A percentile compares a stretch with the other conserved stretches of the same genome.
These are phyloP conservation scores for Bovichtus variegatus DNA, from an alignment of 2,797 vertebrate species.

Conservation along the genomic window DNA sequence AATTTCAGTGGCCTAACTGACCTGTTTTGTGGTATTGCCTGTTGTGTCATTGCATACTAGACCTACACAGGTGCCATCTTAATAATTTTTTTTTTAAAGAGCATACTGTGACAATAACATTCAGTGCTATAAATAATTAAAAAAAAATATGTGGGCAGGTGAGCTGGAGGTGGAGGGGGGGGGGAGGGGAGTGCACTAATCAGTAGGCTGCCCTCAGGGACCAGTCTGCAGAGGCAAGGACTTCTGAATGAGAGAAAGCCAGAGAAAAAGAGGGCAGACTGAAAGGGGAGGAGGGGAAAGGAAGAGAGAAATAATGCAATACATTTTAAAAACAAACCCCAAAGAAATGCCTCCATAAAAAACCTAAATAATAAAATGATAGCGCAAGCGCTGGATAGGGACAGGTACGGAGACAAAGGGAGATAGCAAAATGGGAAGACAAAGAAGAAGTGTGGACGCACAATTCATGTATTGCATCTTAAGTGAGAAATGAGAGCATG, in stretches of 20 bases:
- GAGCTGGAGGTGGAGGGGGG: conserved; percentile 36
- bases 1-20: neutral
- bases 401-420: conserved; percentile 81
- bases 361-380: conserved; percentile 71
- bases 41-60: neutral
- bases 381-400: conserved; percentile 34
- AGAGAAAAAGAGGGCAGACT: conserved; percentile 60
- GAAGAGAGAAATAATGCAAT: conserved; percentile 33
- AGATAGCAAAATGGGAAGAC: conserved; percentile 51
- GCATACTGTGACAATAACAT: conserved; percentile 33
- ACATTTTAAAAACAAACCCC: conserved; percentile 26
- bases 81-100: conserved; percentile 25
- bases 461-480: conserved; percentile 95
- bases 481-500: conserved; percentile 90
- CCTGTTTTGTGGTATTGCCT: conserved; percentile 1
- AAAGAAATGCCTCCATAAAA: conserved; percentile 21
- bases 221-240: conserved; percentile 85
- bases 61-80: neutral
- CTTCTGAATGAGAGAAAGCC: conserved; percentile 87
- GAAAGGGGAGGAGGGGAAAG: conserved; percentile 14
- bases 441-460: conserved; percentile 78
- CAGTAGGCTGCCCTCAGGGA: conserved; percentile 89
- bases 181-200: conserved; percentile 84
- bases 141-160: conserved; percentile 56
- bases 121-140: conserved; percentile 61